Evolutionary conservation across 2,113 vertebrate genomes (phyloP), one percentile per base, ranked within the genome.

Genomic region (Rhinoderma darwinii): DNA sequence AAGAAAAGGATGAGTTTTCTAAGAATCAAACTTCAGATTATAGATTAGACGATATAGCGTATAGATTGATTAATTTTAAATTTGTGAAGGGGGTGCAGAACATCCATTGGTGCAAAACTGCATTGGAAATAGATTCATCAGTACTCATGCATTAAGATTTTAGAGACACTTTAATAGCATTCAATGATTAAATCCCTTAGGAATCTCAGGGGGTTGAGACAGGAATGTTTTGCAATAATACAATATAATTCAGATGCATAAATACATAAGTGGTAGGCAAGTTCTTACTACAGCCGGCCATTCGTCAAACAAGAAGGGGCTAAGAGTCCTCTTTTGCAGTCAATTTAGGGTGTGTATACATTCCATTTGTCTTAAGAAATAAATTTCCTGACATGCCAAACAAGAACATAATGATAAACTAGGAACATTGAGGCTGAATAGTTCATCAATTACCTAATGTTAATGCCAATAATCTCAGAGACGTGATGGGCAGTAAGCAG

Each of bases 11-110:
- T 90, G 84, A 88, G 82, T 61, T 86, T 78, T 74, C 86, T 89
- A 89, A 91, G 86, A 82, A 89, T 87, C 47, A 86, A 51, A 51
- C 41, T n/a, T 50, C 35, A 91, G 87, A 89, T 73, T 89, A 88
- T 89, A 91, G 87, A n/a, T 90, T 30, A 35, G 88, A 89, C 89
- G 43, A 37, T 22, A 80, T 30, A 30, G 77, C 8, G 7, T 61
- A 43, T 2, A 74, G 35, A 73, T 20, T 32, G 30, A 70, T 77
- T 85, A 85, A 59, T 77, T 43, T 41, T 37, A 81, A 15, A 75
- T 11, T 75, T 74, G 43, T 8, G 25, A 32, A 39, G 14, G 44
- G 11, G 41, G 8, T 41, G 8, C 10, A 41, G 10, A 5, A 39
- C 17, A 63, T 61, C 12, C 22, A 32, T 14, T 25, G 68, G n/a